These are phyloP conservation scores for Colletes latitarsis DNA, from an alignment of 1,140 invertebrate genomes.

Conservation along the genomic window DNA sequence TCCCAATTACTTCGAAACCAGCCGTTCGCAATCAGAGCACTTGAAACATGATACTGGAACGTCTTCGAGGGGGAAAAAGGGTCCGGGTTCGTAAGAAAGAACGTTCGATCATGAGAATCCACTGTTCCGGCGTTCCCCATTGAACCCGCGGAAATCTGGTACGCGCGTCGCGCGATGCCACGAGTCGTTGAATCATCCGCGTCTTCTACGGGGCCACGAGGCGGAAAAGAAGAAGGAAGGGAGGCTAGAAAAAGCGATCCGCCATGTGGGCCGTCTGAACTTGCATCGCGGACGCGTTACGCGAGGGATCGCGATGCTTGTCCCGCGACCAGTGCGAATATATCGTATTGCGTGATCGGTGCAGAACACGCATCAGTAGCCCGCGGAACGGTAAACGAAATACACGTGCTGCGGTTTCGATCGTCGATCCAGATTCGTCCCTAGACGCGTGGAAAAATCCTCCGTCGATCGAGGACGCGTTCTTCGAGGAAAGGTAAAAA, in stretches of 20 bases:
- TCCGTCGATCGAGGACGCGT: too few relatives aligned
- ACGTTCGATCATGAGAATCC: too few relatives aligned
- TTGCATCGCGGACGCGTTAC: constrained; percentile 25
- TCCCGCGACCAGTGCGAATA: constrained; percentile 41
- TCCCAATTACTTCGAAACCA: too few relatives aligned
- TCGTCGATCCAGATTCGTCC: background rate
- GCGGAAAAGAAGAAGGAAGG: constrained; percentile 24
- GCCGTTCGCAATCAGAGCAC: too few relatives aligned
- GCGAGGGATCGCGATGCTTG: constrained; percentile 17
- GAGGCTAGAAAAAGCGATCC: constrained; percentile 51
- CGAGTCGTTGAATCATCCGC: background rate
- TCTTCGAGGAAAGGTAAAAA: too few relatives aligned
- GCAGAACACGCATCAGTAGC: constrained; percentile 60
- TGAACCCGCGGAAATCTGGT: too few relatives aligned
- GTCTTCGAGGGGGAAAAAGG: too few relatives aligned
- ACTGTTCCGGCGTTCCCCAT: too few relatives aligned
- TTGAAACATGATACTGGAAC: too few relatives aligned
- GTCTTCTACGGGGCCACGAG: background rate
- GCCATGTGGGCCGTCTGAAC: constrained; percentile 45
- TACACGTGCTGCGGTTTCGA: constrained; percentile 49
- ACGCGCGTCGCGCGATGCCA: background rate
- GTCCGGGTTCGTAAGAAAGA: too few relatives aligned
- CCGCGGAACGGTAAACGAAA: constrained; percentile 58
- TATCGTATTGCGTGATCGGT: constrained; percentile 59
- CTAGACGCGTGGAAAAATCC: background rate